phyloP scores from a whole-genome alignment of 2,113 vertebrate genomes.

The Calyptomena viridis region DNA sequence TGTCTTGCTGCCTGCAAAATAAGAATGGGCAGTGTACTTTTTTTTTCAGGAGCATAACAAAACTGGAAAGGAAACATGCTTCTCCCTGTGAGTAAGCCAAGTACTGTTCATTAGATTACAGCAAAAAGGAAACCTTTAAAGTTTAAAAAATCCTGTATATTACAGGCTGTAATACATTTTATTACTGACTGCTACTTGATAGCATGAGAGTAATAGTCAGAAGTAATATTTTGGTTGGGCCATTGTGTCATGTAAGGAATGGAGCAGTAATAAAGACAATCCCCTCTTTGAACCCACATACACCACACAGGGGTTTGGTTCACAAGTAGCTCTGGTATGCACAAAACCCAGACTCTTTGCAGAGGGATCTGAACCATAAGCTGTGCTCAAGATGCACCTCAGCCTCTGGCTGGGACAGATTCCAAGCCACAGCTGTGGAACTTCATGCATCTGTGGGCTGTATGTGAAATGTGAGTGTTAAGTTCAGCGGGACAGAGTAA shows the following conservation, averaged over 20 bases:
- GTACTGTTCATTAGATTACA: background rate
- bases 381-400: background rate
- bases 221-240: background rate
- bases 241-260: background rate
- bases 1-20: background rate
- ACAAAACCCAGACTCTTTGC: background rate
- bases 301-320: background rate
- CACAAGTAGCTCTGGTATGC: background rate
- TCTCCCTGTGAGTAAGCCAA: background rate
- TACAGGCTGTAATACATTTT: background rate
- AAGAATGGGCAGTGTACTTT: background rate
- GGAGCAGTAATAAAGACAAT: background rate
- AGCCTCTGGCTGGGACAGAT: background rate
- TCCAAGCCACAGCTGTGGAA: background rate
- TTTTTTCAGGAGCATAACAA: background rate
- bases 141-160: background rate
- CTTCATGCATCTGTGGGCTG: background rate
- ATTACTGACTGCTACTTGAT: background rate
- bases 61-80: background rate
- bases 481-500: background rate
- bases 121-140: background rate
- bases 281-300: background rate
- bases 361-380: background rate
- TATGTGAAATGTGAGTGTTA: background rate
- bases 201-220: background rate